Base-by-base conservation (phyloP, 2,888 invertebrate genomes). In the Agrochola macilenta region DNA sequence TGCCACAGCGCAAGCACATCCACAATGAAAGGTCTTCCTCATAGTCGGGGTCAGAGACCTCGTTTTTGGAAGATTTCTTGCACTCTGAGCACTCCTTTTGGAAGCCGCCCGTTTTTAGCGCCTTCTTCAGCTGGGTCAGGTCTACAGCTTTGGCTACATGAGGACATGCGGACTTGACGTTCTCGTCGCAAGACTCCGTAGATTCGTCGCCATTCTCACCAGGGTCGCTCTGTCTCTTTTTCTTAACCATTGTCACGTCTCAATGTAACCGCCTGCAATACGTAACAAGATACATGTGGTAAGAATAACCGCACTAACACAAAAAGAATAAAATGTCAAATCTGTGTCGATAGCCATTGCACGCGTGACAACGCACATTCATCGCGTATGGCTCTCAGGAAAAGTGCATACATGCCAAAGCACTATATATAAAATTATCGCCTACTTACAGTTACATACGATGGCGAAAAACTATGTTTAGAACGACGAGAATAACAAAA, bases 1-100 rank as follows among this genome's bases (percentile, higher is more conserved):
- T 95, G 5, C 98, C 99, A 93, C 99, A 99, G 84, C 98, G 97
- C 81, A 99, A 95, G 91, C 99, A 99, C 95, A 99, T 97, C 98
- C 98, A 98, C 80, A 98, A 93, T 5, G 97, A 91, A 83, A 96
- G 89, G 90, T 97, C 95, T 93, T 97, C 94, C 90, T 97, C 96
- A 81, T 94, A 95, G 91, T 97, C 93, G 81, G 94, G 93, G 93
- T 97, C 93, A 80, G 93, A 93, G 20, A 95, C 92, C 80, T 95
- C 96, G 57, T 89, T 94, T 79, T 95, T 91, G 74, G 94, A 89
- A 70, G 88, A 93, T 94, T 97, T 97, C 91, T 97, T 94, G 94
- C 98, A 97, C 86, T 97, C 97, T 0, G 93, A 89, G 88, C 98
- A 98, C 77, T 97, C 97, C 20, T 94, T 95, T 39, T 97, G 95